A percentile compares a stretch with the other conserved stretches of the same genome.
These are phyloP conservation scores for Acanthaster planci DNA, from an alignment of 35 echinoderm and acorn worm species.

Conservation along the genomic window DNA sequence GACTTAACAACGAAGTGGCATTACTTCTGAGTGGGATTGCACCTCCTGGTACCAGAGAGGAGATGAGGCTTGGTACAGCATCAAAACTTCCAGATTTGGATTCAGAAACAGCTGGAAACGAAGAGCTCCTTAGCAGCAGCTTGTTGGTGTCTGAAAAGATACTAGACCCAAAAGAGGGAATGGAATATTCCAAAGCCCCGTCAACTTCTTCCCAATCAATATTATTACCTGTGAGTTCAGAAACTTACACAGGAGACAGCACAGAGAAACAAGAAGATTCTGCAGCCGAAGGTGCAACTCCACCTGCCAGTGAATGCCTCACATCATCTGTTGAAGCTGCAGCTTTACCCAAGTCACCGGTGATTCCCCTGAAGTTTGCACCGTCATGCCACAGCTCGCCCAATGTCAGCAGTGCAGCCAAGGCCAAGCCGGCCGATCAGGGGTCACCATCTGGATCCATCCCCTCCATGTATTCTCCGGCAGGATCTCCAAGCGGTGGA, in stretches of 20 bases:
- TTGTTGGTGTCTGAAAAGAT: conserved; percentile 41
- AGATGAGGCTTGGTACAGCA: background rate
- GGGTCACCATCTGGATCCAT: conserved; percentile 43
- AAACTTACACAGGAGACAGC: background rate
- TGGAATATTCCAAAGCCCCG: background rate
- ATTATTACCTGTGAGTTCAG: background rate
- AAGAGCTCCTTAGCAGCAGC: conserved; percentile 74
- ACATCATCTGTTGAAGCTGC: background rate
- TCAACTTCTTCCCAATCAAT: background rate
- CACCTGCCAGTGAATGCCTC: background rate
- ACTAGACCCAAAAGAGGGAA: background rate
- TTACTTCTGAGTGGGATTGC: background rate
- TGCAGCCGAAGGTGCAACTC: too few species aligned
- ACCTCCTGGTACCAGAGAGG: background rate
- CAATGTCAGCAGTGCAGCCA: background rate
- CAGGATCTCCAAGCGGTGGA: conserved; percentile 77
- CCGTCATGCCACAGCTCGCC: conserved; percentile 54
- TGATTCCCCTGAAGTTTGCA: conserved; percentile 68
- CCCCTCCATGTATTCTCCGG: conserved; percentile 73
- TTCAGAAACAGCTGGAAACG: conserved; percentile 5
- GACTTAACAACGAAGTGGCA: background rate
- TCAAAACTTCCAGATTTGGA: background rate
- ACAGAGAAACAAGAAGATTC: background rate
- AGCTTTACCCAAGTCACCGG: conserved; percentile 52
- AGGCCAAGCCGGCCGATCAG: background rate